Base-by-base conservation (phyloP, 2,113 vertebrate genomes). In the Orcinus orca region DNA sequence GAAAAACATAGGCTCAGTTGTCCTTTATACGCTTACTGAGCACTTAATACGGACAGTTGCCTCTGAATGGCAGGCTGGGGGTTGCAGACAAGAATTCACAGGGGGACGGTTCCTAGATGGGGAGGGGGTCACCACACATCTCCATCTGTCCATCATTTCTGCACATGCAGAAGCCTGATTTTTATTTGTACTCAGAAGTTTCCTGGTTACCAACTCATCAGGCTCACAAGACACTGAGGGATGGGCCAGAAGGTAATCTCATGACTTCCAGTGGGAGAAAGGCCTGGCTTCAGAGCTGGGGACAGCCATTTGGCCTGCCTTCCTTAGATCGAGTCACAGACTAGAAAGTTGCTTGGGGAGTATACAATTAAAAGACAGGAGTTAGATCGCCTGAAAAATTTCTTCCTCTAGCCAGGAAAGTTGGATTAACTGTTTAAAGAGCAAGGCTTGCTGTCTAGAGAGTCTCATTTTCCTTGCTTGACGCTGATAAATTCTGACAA, bases 391-490 rank as follows among this genome's bases (percentile, higher is more conserved):
- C 47, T 63, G 73, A 85, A 84, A 96, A 88, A 44, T 67, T 29
- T 68, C 29, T 96, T 60, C 55, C n/a, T 71, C 17, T 33, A 55
- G 82, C 44, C 55, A 67, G 53, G 47, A 74, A 91, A 62, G 58
- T 47, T n/a, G 18, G 44, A 73, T 70, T 47, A 73, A 82, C 41
- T 77, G 71, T 88, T 63, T 55, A 20, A 53, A 93, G 81, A 62
- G 20, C 29, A 50, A 90, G 71, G 58, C 55, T 73, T 70, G 23
- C 55, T 86, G 4, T 80, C 85, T 67, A 67, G 44, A 90, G 60
- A 53, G 68, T 65, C 91, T 91, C 87, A 62, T 84, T 90, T 97
- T 93, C 91, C 50, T 70, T 25, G 8, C 79, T 91, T 71, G 89
- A 88, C 29, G 60, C 77, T 95, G 73, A 95, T 73, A 82, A 17